phyloP scores from a whole-genome alignment of 2,113 vertebrate genomes.

The Panthera leo region DNA sequence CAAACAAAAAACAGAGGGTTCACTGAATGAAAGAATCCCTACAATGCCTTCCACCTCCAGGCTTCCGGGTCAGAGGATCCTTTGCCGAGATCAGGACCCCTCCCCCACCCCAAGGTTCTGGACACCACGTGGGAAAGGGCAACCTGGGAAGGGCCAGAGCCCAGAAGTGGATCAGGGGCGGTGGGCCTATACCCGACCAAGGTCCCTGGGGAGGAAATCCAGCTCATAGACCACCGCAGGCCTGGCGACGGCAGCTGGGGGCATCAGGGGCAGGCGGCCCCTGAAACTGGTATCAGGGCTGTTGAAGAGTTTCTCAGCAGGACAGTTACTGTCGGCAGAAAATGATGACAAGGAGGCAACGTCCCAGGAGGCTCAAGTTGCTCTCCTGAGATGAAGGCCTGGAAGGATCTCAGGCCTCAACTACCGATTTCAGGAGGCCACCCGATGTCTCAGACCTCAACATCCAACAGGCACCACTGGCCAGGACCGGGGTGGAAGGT shows the following conservation, averaged over 20 bases:
- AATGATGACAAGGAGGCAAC: not conserved
- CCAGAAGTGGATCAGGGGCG: not conserved
- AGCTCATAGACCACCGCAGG: no score
- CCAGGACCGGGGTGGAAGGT: not conserved
- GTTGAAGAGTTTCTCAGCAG: not conserved
- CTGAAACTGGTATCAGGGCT: not conserved
- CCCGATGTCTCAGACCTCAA: not conserved
- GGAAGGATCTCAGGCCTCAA: no score
- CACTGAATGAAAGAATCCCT: not conserved
- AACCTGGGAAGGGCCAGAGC: not conserved
- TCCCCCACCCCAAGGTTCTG: not conserved
- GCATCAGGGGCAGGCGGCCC: fast-evolving
- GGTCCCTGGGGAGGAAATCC: not conserved
- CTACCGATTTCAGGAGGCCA: not conserved
- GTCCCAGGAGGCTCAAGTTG: not conserved
- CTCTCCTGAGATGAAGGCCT: not conserved
- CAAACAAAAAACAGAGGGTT: not conserved
- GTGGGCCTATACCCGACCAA: not conserved
- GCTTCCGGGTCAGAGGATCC: not conserved
- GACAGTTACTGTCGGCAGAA: not conserved
- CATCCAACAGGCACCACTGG: not conserved
- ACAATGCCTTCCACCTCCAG: not conserved
- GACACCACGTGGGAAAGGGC: not conserved
- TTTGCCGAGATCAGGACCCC: not conserved
- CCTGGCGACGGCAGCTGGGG: not conserved